phyloP scores from a whole-genome alignment of 2,797 vertebrate genomes.

The Myotis planiceps region DNA sequence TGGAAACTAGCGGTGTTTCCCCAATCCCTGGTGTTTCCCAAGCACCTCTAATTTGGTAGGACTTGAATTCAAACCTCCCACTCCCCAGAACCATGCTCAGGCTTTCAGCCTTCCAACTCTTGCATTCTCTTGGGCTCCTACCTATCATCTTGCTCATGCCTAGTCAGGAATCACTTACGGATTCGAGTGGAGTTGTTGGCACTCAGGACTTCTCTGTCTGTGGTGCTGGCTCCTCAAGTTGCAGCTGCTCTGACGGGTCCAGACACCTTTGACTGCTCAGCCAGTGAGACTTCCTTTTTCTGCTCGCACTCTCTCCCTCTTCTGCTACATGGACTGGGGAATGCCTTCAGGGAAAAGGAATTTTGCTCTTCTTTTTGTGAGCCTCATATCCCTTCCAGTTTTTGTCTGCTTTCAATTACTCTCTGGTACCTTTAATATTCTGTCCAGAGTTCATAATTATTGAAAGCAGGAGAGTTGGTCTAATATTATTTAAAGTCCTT shows the following conservation, averaged over 20 bases:
- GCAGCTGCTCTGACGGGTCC: background rate
- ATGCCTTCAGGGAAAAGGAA: background rate
- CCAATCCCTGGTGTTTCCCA: background rate
- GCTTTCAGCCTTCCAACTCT: background rate
- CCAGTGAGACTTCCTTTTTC: background rate
- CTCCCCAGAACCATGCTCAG: background rate
- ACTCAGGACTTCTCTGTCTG: background rate
- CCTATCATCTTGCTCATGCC: background rate
- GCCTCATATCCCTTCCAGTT: background rate
- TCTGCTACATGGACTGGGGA: background rate
- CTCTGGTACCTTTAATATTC: conserved; percentile 1
- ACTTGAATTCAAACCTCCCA: conserved; percentile 11
- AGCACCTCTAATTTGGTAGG: background rate
- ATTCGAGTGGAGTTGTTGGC: background rate
- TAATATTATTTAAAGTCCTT: background rate
- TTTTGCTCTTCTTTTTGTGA: background rate
- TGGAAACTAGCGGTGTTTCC: background rate
- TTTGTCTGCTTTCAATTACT: background rate
- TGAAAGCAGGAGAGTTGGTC: background rate
- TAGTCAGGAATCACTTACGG: background rate
- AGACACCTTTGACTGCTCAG: background rate
- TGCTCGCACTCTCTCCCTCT: background rate
- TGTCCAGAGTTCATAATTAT: background rate
- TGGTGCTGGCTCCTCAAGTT: background rate
- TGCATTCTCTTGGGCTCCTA: background rate